A percentile compares a stretch with the other conserved stretches of the same genome.
phyloP scores from a whole-genome alignment of 1,140 invertebrate genomes.

The Drosophila lini region DNA sequence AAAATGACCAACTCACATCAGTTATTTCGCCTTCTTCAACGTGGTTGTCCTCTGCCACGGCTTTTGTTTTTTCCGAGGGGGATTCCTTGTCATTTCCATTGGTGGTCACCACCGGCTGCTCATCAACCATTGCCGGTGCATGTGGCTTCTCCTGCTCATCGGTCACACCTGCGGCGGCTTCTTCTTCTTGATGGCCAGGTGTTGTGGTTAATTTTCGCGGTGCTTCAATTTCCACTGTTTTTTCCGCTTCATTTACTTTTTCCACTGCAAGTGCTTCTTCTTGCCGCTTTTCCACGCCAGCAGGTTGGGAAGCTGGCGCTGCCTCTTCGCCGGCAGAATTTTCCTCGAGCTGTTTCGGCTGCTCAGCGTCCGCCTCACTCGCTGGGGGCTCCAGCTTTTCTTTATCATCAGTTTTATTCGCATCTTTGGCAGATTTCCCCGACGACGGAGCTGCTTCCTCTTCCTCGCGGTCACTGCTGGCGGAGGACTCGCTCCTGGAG shows the following conservation, averaged over 20 bases:
- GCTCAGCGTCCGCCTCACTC: neutral
- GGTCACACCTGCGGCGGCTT: slow-evolving; percentile 18
- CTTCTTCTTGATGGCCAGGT: slow-evolving; percentile 4
- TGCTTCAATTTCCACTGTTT: slow-evolving; percentile 4
- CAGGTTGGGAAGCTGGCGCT: slow-evolving; percentile 18
- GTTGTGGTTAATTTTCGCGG: neutral
- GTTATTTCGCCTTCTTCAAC: slow-evolving; percentile 70
- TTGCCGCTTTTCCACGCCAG: slow-evolving; percentile 44
- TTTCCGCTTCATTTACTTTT: slow-evolving; percentile 41
- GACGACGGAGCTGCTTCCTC: slow-evolving; percentile 18
- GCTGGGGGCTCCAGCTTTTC: slow-evolving; percentile 5
- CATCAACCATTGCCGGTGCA: neutral
- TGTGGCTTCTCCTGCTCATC: slow-evolving; percentile 15
- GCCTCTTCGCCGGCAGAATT: neutral
- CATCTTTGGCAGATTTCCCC: slow-evolving; percentile 2
- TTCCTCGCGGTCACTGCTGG: slow-evolving; percentile 46
- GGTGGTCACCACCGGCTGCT: slow-evolving; percentile 29
- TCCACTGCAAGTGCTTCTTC: slow-evolving; percentile 8
- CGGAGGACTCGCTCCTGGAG: slow-evolving; percentile 31
- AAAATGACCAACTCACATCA: slow-evolving; percentile 45
- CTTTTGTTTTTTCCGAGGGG: neutral
- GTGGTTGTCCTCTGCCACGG: slow-evolving; percentile 30
- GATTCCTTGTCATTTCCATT: slow-evolving; percentile 40
- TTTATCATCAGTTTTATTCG: slow-evolving; percentile 18
- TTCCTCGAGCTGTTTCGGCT: neutral